Evolutionary conservation across 2,113 vertebrate genomes (phyloP).

Genomic region (Zosterops lateralis): DNA sequence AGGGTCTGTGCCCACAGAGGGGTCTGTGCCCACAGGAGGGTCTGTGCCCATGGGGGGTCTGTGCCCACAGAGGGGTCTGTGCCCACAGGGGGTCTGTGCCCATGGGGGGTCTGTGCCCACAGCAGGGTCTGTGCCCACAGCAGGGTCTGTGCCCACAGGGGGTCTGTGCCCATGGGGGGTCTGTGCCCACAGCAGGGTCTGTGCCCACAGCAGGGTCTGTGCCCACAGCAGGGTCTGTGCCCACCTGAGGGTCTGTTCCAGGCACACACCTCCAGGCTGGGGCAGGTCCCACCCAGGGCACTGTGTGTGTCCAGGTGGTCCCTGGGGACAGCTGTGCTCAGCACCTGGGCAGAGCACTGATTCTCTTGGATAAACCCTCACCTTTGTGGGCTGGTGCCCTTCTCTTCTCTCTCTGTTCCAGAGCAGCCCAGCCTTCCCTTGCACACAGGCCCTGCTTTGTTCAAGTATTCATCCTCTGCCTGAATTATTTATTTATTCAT

Average conservation of each 20-base stretch:
- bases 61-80: too few species aligned
- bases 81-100: too few species aligned
- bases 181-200: too few species aligned
- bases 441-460: conserved; percentile 14
- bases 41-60: too few species aligned
- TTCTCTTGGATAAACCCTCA: background rate
- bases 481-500: conserved; percentile 69
- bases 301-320: background rate
- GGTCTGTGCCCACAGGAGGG: too few species aligned
- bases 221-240: accelerated
- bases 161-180: too few species aligned
- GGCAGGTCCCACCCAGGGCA: background rate
- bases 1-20: too few species aligned
- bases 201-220: background rate
- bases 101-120: too few species aligned
- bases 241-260: background rate
- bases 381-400: background rate
- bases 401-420: background rate
- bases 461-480: conserved; percentile 36
- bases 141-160: too few species aligned
- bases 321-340: background rate
- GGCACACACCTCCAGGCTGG: background rate
- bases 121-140: too few species aligned
- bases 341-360: background rate
- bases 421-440: background rate